Percentiles rank a stretch among this genome's conserved stretches.
These are phyloP conservation scores for Acinonyx jubatus DNA, from an alignment of 2,113 vertebrate genomes.

Conservation along the genomic window DNA sequence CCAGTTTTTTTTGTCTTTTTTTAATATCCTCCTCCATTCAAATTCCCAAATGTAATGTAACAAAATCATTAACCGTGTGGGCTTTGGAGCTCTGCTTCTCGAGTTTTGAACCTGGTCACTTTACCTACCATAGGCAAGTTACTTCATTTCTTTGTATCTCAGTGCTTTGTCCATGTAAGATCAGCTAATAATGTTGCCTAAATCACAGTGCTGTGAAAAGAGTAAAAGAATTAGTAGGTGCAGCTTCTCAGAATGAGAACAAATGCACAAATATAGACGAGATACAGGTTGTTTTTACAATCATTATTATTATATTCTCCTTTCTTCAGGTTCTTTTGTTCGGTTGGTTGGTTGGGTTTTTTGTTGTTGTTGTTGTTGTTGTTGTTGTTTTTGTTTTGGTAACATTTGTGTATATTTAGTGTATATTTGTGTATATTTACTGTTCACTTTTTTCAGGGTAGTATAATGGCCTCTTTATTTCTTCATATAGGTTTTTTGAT, in stretches of 20 bases:
- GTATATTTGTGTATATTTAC: neutral
- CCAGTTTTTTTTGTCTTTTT: neutral
- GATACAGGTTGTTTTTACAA: neutral
- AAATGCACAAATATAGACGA: neutral
- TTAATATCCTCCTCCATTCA: neutral
- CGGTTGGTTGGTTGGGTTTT: neutral
- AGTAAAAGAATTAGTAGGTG: neutral
- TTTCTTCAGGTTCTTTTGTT: neutral
- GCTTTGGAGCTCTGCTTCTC: neutral
- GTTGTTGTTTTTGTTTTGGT: neutral
- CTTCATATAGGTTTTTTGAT: neutral
- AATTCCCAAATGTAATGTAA: neutral
- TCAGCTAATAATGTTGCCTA: neutral
- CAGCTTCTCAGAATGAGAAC: neutral
- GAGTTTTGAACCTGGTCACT: no score
- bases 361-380: no score
- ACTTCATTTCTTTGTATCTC: neutral
- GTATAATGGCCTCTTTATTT: neutral
- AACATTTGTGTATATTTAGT: neutral
- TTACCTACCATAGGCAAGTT: neutral
- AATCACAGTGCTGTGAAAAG: neutral
- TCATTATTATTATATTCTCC: neutral
- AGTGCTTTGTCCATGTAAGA: neutral
- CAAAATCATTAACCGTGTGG: neutral
- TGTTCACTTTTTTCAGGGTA: neutral